phyloP scores from a whole-genome alignment of 1,140 invertebrate species.

The Lepeophtheirus salmonis region DNA sequence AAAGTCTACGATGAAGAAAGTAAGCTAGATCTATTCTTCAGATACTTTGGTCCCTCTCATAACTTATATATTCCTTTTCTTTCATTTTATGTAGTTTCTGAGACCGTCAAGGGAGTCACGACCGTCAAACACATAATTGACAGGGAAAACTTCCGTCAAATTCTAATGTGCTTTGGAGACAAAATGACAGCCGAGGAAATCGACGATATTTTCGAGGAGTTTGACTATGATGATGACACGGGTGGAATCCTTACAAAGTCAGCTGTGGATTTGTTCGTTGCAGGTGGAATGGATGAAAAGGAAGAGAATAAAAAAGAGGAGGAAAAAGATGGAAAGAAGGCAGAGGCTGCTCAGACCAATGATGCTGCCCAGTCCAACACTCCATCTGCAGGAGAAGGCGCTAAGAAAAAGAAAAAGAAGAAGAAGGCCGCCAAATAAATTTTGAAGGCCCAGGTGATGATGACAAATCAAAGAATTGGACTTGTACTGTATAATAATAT shows the following conservation, averaged over 20 bases:
- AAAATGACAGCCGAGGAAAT: slow-evolving; percentile 1
- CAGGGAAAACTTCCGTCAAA: slow-evolving; percentile 1
- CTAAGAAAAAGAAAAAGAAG: slow-evolving; percentile 13
- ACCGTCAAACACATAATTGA: background rate
- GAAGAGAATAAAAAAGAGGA: background rate
- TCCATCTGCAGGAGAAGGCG: background rate
- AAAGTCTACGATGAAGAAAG: slow-evolving; percentile 10
- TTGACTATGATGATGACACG: slow-evolving; percentile 2
- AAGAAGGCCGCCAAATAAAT: slow-evolving; percentile 12
- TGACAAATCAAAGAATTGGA: too few relatives aligned
- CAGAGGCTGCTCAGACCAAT: background rate
- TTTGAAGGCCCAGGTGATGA: too few relatives aligned
- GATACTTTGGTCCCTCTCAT: background rate
- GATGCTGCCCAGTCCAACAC: background rate
- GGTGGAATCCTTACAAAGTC: background rate
- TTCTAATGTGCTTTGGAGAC: slow-evolving; percentile 1
- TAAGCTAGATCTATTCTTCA: background rate
- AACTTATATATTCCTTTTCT: background rate
- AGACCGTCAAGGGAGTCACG: slow-evolving; percentile 5
- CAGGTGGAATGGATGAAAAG: background rate
- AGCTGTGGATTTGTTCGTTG: background rate
- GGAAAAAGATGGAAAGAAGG: background rate
- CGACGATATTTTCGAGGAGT: slow-evolving; percentile 5
- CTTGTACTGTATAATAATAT: too few relatives aligned
- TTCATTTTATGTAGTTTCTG: background rate